Percentiles rank a stretch among this genome's conserved stretches.
Evolutionary conservation across 2,113 vertebrate species (phyloP).

Genomic region (Pampusana beccarii): DNA sequence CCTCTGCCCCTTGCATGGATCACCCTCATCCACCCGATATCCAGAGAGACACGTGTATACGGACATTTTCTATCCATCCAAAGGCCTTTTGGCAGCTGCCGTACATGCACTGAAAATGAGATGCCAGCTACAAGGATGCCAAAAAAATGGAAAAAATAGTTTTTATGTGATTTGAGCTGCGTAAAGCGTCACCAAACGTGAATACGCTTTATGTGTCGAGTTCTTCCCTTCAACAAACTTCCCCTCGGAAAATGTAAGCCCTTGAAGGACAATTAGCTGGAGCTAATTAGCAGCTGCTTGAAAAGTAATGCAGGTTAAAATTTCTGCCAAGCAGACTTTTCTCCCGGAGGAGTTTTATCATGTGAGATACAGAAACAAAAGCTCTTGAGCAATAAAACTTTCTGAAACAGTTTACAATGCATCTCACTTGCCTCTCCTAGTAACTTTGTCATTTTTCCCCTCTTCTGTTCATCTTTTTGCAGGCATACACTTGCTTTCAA

Average conservation of each 20-base stretch:
- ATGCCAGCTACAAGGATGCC: background rate
- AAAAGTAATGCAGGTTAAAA: slow-evolving; percentile 18
- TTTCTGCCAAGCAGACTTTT: background rate
- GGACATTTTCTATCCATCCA: background rate
- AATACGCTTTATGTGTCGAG: rapidly evolving
- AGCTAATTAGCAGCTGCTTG: slow-evolving; percentile 49
- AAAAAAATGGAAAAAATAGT: background rate
- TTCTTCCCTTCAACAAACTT: background rate
- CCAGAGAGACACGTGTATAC: rapidly evolving
- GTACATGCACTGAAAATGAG: background rate
- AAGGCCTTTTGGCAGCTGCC: background rate
- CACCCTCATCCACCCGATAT: background rate
- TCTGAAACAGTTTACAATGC: background rate
- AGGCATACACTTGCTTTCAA: background rate
- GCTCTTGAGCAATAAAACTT: background rate
- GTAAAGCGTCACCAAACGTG: background rate
- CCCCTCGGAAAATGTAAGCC: background rate
- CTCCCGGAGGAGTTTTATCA: background rate
- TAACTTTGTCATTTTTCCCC: background rate
- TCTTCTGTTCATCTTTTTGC: background rate
- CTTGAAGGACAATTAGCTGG: slow-evolving; percentile 39
- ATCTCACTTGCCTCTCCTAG: background rate
- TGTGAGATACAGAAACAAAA: background rate
- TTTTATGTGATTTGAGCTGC: background rate
- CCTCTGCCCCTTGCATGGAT: background rate